These are phyloP conservation scores for Phodopus roborovskii DNA, from an alignment of 2,113 vertebrate species.

Conservation along the genomic window DNA sequence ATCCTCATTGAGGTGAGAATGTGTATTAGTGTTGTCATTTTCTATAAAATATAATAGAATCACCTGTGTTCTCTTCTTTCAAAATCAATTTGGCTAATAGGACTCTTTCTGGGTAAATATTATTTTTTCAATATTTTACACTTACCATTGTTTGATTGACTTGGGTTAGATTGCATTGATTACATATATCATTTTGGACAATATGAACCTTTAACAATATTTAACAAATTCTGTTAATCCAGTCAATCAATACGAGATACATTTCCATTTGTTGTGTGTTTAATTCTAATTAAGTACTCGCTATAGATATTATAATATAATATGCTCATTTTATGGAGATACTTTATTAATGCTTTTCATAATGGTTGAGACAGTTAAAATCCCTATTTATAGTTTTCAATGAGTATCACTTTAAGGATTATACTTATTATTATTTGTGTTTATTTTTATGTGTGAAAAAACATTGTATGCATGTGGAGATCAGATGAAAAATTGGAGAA, in stretches of 20 bases:
- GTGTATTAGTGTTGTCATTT: not conserved
- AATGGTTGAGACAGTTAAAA: not conserved
- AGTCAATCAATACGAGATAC: not conserved
- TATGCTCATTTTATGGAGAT: not conserved
- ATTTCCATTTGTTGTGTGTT: not conserved
- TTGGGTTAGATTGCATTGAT: not conserved
- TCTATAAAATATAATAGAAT: not conserved
- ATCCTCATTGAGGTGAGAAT: not conserved
- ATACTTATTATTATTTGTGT: not conserved
- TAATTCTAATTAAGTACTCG: not conserved
- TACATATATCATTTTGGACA: not conserved
- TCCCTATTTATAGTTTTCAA: too few species aligned
- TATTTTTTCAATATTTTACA: not conserved
- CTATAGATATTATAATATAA: not conserved
- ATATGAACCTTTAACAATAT: not conserved
- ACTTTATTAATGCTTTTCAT: not conserved
- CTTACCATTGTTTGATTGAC: not conserved
- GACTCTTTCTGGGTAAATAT: not conserved
- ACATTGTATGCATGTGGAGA: not conserved
- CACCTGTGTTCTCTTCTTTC: not conserved
- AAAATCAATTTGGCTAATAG: not conserved
- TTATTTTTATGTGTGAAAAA: not conserved
- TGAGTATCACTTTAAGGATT: not conserved
- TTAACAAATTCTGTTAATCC: too few species aligned
- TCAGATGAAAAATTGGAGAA: not conserved